Evolutionary conservation across 2,888 invertebrate genomes (phyloP).

Genomic region (Tetanocera ferruginea): DNA sequence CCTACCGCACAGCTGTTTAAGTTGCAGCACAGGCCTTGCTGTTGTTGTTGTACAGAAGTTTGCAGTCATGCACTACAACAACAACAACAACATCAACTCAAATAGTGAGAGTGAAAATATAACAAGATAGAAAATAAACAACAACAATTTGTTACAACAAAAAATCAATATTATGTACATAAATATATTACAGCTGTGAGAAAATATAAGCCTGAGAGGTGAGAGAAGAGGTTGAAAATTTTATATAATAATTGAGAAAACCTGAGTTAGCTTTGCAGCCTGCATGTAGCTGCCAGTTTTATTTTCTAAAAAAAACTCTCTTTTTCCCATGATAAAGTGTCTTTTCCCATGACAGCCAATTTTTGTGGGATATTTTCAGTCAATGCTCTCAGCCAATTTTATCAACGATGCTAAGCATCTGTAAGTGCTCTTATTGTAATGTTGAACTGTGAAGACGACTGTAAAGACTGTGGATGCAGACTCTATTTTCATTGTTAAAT

Average conservation of each 20-base stretch:
- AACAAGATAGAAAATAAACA: slow-evolving; percentile 15
- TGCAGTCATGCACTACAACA: neutral
- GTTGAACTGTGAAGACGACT: no score
- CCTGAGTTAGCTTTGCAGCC: neutral
- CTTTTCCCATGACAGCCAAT: no score
- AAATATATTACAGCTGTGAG: slow-evolving; percentile 11
- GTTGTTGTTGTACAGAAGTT: neutral
- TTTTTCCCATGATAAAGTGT: no score
- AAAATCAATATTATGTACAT: slow-evolving; percentile 37
- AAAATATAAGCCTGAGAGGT: neutral
- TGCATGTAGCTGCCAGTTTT: no score
- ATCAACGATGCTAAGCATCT: no score
- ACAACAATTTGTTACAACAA: neutral
- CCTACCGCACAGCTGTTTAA: slow-evolving; percentile 18
- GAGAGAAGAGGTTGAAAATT: neutral
- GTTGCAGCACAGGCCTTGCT: neutral
- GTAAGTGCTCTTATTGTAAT: no score
- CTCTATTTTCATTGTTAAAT: no score
- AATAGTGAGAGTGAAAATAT: slow-evolving; percentile 37
- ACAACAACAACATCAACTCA: neutral
- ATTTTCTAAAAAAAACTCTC: no score
- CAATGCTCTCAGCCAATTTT: no score
- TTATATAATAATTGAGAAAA: neutral
- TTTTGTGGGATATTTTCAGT: no score
- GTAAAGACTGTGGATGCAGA: no score